A percentile compares a stretch with the other conserved stretches of the same genome.
Conservation (phyloP, 2,888 invertebrate genomes). For the Stenichneumon culpator region DNA sequence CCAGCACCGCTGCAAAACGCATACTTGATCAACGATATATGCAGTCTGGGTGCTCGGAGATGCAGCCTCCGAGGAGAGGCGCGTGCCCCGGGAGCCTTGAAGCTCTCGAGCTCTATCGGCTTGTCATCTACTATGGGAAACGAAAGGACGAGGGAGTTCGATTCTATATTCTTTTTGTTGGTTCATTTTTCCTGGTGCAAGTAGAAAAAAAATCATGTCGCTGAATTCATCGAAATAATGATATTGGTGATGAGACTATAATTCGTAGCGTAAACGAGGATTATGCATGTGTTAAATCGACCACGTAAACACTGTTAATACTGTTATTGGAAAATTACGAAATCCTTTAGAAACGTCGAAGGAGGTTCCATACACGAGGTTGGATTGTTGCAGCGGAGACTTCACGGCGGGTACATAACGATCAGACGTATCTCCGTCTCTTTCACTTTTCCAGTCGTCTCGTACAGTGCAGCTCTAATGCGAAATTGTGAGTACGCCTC, state of each 20-base stretch:
- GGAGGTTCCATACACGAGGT: conserved; percentile 57
- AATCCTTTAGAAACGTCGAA: conserved; percentile 63
- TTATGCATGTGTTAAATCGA: neutral
- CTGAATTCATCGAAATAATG: neutral
- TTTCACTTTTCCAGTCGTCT: neutral
- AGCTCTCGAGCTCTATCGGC: conserved; percentile 19
- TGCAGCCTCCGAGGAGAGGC: conserved; percentile 40
- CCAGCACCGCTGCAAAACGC: conserved; percentile 35
- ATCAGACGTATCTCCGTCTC: conserved; percentile 37
- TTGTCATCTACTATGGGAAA: conserved; percentile 32
- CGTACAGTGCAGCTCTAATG: conserved; percentile 45
- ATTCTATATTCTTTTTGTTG: neutral
- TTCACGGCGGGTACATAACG: conserved; percentile 27
- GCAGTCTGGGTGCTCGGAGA: conserved; percentile 37
- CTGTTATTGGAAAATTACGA: conserved; percentile 59
- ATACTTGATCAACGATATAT: conserved; percentile 35
- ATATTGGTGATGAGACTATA: neutral
- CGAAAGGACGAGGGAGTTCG: conserved; percentile 56
- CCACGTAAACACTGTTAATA: conserved; percentile 6
- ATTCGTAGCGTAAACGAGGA: neutral
- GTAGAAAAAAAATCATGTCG: neutral
- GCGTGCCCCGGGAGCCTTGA: conserved; percentile 64
- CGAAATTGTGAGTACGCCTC: conserved; percentile 60
- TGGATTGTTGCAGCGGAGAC: conserved; percentile 39
- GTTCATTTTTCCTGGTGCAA: neutral